phyloP scores from a whole-genome alignment of 1,140 invertebrate species.

The Globodera rostochiensis region DNA sequence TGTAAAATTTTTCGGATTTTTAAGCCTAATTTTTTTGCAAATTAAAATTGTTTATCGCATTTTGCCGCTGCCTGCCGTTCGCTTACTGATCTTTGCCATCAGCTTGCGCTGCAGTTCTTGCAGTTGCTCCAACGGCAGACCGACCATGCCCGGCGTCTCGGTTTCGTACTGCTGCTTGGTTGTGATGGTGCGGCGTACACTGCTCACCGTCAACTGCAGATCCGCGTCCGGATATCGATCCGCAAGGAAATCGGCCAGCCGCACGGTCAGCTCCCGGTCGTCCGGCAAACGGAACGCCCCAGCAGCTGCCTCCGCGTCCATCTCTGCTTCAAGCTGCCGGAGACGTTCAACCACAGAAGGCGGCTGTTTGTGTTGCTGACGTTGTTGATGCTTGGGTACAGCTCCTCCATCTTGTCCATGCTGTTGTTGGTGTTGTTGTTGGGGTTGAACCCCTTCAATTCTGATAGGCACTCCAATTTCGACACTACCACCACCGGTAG shows the following conservation, averaged over 20 bases:
- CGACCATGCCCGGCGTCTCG: conserved; percentile 64
- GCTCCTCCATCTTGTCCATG: no score
- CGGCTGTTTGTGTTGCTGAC: conserved; percentile 12
- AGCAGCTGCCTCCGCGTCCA: conserved; percentile 34
- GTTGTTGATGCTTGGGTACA: not conserved
- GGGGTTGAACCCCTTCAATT: not conserved
- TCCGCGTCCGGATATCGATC: conserved; percentile 50
- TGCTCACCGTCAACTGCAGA: conserved; percentile 62
- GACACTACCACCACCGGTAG: not conserved
- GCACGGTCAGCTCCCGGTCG: conserved; percentile 52
- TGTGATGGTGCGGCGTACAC: conserved; percentile 57
- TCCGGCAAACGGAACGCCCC: conserved; percentile 42
- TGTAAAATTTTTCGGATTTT: not conserved
- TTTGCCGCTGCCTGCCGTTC: not conserved
- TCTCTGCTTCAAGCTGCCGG: conserved; percentile 55
- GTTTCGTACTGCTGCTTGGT: conserved; percentile 65
- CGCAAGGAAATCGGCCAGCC: conserved; percentile 52
- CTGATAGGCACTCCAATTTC: not conserved
- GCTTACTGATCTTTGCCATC: conserved; percentile 59
- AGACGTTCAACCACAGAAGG: conserved; percentile 54
- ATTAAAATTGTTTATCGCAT: not conserved
- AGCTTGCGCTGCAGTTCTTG: conserved; percentile 56
- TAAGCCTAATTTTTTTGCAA: not conserved
- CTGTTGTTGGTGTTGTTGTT: not conserved
- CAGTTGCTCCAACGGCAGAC: conserved; percentile 54